These are phyloP conservation scores for Ornithoptera alexandrae DNA, from an alignment of 2,888 invertebrate species.

Conservation along the genomic window DNA sequence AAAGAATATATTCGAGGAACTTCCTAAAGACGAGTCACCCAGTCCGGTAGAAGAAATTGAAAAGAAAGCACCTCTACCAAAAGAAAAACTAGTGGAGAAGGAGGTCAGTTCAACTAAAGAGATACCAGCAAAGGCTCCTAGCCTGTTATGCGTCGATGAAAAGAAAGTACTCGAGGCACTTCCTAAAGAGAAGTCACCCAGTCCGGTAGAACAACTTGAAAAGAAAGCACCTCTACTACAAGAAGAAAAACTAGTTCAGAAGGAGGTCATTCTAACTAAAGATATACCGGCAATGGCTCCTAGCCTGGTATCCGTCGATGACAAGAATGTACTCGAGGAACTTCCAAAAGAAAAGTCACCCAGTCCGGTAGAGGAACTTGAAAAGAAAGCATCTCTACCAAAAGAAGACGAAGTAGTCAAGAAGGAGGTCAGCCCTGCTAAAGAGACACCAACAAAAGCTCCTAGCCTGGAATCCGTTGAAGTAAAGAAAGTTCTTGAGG, in stretches of 20 bases:
- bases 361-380: constrained; percentile 2
- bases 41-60: constrained; percentile 11
- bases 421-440: too few species aligned
- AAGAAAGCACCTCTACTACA: neutral
- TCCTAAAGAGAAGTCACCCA: constrained; percentile 1
- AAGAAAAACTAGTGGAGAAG: neutral
- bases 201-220: constrained; percentile 4
- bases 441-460: constrained; percentile 18
- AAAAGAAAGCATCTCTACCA: too few species aligned
- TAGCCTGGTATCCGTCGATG: too few species aligned
- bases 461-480: too few species aligned
- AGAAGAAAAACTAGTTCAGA: neutral
- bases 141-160: constrained; percentile 3
- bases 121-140: too few species aligned
- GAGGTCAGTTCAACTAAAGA: neutral
- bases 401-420: too few species aligned
- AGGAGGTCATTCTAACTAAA: neutral
- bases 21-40: too few species aligned
- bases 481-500: too few species aligned
- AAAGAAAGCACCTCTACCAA: neutral
- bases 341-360: constrained; percentile 21
- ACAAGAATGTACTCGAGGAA: too few species aligned
- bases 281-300: neutral
- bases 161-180: constrained; percentile 9
- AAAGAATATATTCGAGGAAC: too few species aligned